phyloP scores from a whole-genome alignment of 2,797 vertebrate species.

The Buceros bicornis region DNA sequence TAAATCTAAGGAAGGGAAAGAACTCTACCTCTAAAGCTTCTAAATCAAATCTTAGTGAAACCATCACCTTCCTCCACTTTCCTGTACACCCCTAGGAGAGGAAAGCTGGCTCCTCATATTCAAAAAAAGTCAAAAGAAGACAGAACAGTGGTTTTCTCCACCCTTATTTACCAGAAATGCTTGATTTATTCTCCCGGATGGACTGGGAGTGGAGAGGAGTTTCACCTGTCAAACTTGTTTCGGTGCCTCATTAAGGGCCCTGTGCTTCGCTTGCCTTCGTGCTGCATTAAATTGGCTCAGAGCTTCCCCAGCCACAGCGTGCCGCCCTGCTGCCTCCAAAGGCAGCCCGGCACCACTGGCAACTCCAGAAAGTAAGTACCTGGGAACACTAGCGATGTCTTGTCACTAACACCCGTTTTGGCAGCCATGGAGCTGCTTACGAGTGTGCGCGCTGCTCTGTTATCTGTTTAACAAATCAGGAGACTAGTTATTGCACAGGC shows the following conservation, averaged over 20 bases:
- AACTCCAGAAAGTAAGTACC: neutral
- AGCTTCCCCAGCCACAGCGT: neutral
- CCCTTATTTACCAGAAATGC: constrained; percentile 19
- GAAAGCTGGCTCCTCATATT: neutral
- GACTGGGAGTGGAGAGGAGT: constrained; percentile 17
- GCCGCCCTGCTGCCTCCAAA: neutral
- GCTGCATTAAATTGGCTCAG: neutral
- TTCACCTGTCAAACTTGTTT: constrained; percentile 6
- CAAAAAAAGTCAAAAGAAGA: neutral
- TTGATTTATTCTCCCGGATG: neutral
- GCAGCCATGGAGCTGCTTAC: neutral
- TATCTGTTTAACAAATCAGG: neutral
- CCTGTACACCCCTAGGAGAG: neutral
- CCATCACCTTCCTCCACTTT: neutral
- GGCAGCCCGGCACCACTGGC: neutral
- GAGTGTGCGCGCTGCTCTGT: neutral
- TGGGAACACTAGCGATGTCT: neutral
- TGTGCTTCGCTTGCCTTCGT: neutral
- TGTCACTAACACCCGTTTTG: neutral
- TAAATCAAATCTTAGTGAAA: neutral
- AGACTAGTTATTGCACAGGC: neutral
- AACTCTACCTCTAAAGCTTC: neutral
- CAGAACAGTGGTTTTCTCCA: neutral
- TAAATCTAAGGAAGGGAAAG: neutral
- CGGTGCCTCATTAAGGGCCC: neutral